These are phyloP conservation scores for Corvus moneduloides DNA, from an alignment of 2,113 vertebrate species.

Conservation along the genomic window DNA sequence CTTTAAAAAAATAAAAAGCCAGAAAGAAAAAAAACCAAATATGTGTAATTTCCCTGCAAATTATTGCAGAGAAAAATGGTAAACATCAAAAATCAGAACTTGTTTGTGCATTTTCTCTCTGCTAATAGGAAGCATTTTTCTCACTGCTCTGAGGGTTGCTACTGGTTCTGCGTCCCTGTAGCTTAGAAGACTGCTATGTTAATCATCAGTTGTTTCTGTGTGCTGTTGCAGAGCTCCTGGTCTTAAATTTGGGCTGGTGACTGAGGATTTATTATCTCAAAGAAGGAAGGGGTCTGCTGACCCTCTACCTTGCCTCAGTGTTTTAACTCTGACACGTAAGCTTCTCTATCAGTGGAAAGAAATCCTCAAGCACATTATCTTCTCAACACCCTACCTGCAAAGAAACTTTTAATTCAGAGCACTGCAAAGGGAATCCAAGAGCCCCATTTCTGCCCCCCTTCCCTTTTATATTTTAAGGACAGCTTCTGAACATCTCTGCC, in stretches of 20 bases:
- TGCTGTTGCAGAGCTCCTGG: not conserved
- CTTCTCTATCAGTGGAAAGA: not conserved
- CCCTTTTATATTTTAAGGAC: not conserved
- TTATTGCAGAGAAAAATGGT: not conserved
- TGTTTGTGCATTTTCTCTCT: not conserved
- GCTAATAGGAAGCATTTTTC: not conserved
- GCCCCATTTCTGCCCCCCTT: not conserved
- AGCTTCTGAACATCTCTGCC: not conserved
- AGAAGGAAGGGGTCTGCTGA: not conserved
- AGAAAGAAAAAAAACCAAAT: not conserved
- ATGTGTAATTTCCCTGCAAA: not conserved
- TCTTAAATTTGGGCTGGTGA: not conserved
- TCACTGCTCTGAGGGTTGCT: not conserved
- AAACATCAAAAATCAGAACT: slow-evolving; percentile 20
- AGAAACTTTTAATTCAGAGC: slow-evolving; percentile 43
- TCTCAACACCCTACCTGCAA: not conserved
- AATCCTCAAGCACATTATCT: not conserved
- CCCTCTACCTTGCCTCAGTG: not conserved
- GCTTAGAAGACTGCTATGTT: not conserved
- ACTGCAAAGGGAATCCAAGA: not conserved
- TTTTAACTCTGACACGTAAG: not conserved
- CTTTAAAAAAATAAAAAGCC: not conserved
- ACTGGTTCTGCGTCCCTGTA: not conserved
- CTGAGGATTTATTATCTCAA: not conserved
- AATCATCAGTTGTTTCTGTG: slow-evolving; percentile 34